Conservation (phyloP, 2,888 invertebrate genomes). For the Encarsia formosa region DNA sequence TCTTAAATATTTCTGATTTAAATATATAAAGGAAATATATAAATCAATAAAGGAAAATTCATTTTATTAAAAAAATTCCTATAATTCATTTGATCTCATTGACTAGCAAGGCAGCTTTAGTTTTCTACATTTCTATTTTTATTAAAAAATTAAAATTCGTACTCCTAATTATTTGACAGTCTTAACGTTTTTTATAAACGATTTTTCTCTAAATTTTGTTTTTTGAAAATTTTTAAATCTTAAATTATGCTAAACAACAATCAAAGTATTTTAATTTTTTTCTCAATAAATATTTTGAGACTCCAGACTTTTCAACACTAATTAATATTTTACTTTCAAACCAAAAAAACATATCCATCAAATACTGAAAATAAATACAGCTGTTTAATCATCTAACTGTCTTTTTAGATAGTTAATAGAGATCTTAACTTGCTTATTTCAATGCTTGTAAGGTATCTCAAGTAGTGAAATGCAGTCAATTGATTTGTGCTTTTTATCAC, state of each 20-base stretch:
- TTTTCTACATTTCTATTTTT: background rate
- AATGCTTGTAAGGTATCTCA: constrained; percentile 28
- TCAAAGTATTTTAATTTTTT: no score
- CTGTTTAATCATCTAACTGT: no score
- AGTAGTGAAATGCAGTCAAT: constrained; percentile 29
- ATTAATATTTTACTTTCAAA: no score
- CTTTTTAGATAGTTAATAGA: constrained; percentile 2
- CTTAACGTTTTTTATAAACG: background rate
- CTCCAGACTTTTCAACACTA: no score
- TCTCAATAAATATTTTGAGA: no score
- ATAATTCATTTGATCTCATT: no score
- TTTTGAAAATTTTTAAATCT: no score
- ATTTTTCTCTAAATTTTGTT: no score
- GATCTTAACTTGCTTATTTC: constrained; percentile 2
- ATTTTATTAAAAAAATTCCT: constrained; percentile 1
- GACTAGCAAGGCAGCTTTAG: constrained; percentile 8
- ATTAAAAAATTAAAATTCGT: background rate
- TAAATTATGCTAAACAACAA: no score
- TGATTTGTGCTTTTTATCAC: constrained; percentile 27
- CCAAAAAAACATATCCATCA: no score
- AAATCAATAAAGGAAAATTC: background rate
- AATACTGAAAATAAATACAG: no score
- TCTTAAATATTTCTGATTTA: background rate
- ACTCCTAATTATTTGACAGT: constrained; percentile 7
- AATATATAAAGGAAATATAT: no score